Base-by-base conservation (phyloP, 2,113 vertebrate genomes). In the Potamarius usumacintae region DNA sequence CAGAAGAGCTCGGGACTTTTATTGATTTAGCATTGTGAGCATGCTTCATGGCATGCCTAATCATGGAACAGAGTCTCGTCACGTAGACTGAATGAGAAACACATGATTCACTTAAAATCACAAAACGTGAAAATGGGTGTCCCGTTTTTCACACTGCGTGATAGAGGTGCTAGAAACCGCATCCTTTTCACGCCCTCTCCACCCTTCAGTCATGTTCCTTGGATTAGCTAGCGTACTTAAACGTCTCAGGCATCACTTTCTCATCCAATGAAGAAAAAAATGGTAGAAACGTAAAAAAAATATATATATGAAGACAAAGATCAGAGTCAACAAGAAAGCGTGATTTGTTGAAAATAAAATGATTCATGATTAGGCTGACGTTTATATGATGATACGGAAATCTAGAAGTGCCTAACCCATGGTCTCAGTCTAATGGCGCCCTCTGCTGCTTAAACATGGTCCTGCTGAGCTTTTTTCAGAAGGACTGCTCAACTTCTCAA, bases 381-480 rank as follows among this genome's bases (percentile, higher is more conserved):
- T 72, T 62, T 25, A 42, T 42, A 42, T 42, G 34, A 78, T 69
- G 55, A 58, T 77, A 14, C 20, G 7, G 34, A 48, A 62, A 55
- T 71, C 50, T 82, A 25, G 12, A 90, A 84, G 90, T 90, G 87
- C 82, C 87, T 91, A 74, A 22, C 22, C 85, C 27, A n/a, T 67
- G 57, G 65, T 86, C 86, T 60, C 83, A 82, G 86, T 89, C 86
- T 92, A 93, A 90, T 85, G 90, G 93, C 92, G 85, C 93, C 94
- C 94, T 91, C 94, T 95, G 92, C 92, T 94, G 94, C 89, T 71
- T 65, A 79, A 58, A 58, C 27, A 55, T 48, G 86, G 86, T 78
- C 30, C 14, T 63, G 86, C 72, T 78, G n/a, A 84, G 20, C 17
- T 53, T 77, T 87, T 74, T 67, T 77, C 48, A 42, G 15, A 83